Percentiles rank a stretch among this genome's conserved stretches.
phyloP scores from a whole-genome alignment of 1,140 invertebrate species.

The Maniola jurtina region DNA sequence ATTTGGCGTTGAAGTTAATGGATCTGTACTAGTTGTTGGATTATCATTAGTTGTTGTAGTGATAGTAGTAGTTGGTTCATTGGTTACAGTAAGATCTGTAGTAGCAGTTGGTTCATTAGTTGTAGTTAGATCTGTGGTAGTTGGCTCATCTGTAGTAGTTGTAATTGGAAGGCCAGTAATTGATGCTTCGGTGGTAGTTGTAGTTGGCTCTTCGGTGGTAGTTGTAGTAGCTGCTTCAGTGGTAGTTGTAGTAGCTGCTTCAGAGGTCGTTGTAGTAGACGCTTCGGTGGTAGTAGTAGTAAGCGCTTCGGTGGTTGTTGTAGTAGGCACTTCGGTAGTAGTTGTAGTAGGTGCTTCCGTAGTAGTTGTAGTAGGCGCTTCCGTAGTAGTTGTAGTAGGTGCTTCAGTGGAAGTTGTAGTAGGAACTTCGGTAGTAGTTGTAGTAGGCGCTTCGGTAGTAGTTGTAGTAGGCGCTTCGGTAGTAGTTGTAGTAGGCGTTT shows the following conservation, averaged over 20 bases:
- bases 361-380: conserved; percentile 5
- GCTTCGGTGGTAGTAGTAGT: not conserved
- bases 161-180: not conserved
- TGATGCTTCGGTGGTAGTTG: not conserved
- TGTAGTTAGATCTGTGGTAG: not conserved
- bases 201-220: too few relatives aligned
- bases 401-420: not conserved
- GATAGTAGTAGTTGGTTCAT: not conserved
- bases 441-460: conserved; percentile 8
- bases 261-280: not conserved
- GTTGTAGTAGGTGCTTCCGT: not conserved
- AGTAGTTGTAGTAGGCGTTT: not conserved
- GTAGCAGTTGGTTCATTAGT: not conserved
- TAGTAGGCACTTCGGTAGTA: too few relatives aligned
- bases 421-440: not conserved
- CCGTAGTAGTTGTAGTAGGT: conserved; percentile 3
- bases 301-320: too few relatives aligned
- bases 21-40: conserved; percentile 14
- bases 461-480: not conserved
- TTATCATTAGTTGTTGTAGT: conserved; percentile 1
- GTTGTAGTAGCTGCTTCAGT: not conserved
- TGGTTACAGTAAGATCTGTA: not conserved
- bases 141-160: not conserved
- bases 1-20: conserved; percentile 15
- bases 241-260: not conserved